Percentiles rank a stretch among this genome's conserved stretches.
These are phyloP conservation scores for Vanessa atalanta DNA, from an alignment of 1,140 invertebrate genomes.

Conservation along the genomic window DNA sequence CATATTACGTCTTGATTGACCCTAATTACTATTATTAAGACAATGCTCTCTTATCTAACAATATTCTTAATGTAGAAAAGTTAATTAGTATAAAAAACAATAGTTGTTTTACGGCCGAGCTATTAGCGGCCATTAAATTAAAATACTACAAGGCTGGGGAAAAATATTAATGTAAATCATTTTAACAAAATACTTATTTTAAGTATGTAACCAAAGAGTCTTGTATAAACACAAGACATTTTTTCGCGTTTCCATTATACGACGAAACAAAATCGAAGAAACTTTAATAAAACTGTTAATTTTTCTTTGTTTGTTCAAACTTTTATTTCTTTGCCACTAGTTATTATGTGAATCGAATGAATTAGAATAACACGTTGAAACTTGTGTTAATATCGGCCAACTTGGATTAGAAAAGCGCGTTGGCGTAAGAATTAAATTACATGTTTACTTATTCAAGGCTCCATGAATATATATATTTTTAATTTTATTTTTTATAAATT, in stretches of 20 bases:
- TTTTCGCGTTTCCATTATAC: slow-evolving; percentile 39
- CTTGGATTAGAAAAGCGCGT: no score
- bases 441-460: no score
- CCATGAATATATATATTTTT: no score
- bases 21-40: not conserved
- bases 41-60: not conserved
- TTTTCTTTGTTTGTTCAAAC: no score
- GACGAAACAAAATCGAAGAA: no score
- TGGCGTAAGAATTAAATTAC: no score
- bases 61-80: slow-evolving; percentile 2
- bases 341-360: no score
- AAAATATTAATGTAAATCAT: slow-evolving; percentile 55
- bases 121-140: slow-evolving; percentile 53
- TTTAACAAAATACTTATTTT: slow-evolving; percentile 40
- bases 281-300: no score
- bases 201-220: slow-evolving; percentile 40
- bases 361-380: no score
- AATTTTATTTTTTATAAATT: no score
- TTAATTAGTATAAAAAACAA: slow-evolving; percentile 25
- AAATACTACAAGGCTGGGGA: slow-evolving; percentile 43
- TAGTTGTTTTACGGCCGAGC: slow-evolving; percentile 29
- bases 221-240: slow-evolving; percentile 38
- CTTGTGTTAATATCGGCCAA: no score
- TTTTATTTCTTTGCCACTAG: no score
- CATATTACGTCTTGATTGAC: not conserved